These are phyloP conservation scores for Hirtodrosophila confusa DNA, from an alignment of 2,888 invertebrate species.

Conservation along the genomic window DNA sequence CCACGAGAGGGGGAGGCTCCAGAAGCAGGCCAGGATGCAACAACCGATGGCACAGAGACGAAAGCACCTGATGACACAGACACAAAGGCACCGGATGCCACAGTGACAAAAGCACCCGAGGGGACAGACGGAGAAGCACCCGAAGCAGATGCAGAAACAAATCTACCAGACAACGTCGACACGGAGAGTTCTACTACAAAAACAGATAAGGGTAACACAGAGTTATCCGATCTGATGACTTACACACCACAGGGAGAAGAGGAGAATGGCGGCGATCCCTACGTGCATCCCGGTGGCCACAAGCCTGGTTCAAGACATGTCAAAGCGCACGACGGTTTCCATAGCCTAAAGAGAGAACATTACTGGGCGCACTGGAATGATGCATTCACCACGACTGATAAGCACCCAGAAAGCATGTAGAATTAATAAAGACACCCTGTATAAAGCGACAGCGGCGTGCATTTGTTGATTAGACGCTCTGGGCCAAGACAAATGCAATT, in stretches of 20 bases:
- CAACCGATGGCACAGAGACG: too few relatives aligned
- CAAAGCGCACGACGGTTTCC: constrained; percentile 57
- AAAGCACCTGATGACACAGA: too few relatives aligned
- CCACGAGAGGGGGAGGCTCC: too few relatives aligned
- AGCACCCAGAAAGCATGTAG: not conserved
- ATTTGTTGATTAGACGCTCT: constrained; percentile 30
- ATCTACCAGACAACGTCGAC: not conserved
- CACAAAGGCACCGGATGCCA: too few relatives aligned
- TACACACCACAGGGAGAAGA: not conserved
- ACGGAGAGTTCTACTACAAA: too few relatives aligned
- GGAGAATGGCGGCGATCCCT: constrained; percentile 38
- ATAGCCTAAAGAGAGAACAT: constrained; percentile 34
- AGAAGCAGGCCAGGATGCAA: too few relatives aligned
- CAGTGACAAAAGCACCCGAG: too few relatives aligned
- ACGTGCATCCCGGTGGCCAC: constrained; percentile 10
- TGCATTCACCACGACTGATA: constrained; percentile 18
- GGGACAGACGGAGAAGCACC: not conserved
- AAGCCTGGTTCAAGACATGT: constrained; percentile 22
- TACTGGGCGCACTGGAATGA: constrained; percentile 56
- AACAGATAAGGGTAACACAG: too few relatives aligned
- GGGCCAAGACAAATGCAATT: constrained; percentile 38
- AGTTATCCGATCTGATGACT: constrained; percentile 29
- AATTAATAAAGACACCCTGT: constrained; percentile 38
- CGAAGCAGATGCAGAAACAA: not conserved
- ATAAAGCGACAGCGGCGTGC: constrained; percentile 12